phyloP scores from a whole-genome alignment of 64 coral and sea anemone species.

The Actinia tenebrosa region DNA sequence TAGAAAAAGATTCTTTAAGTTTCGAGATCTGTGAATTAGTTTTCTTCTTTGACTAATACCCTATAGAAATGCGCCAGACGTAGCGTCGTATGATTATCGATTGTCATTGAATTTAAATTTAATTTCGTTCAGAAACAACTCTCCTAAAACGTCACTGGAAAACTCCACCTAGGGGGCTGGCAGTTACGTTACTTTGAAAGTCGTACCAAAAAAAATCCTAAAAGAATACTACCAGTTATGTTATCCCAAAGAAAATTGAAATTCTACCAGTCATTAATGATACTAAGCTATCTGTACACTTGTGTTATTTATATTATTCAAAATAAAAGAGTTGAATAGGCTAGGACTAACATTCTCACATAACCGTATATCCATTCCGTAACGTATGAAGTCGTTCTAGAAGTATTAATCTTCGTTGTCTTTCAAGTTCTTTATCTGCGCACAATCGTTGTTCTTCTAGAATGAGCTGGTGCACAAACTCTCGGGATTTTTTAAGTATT shows the following conservation, averaged over 20 bases:
- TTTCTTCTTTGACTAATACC: not conserved
- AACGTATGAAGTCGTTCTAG: slow-evolving; percentile 65
- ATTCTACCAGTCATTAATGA: not conserved
- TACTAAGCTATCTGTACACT: not conserved
- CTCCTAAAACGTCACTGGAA: slow-evolving; percentile 7
- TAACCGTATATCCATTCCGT: slow-evolving; percentile 57
- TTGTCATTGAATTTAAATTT: slow-evolving; percentile 34
- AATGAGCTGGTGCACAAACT: slow-evolving; percentile 79
- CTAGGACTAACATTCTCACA: slow-evolving; percentile 18
- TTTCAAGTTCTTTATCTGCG: slow-evolving; percentile 91
- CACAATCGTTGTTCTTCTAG: slow-evolving; percentile 78
- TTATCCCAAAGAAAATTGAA: not conserved
- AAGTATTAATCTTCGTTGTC: slow-evolving; percentile 73
- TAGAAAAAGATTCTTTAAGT: not conserved
- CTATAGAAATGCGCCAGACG: slow-evolving; percentile 23
- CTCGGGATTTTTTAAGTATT: slow-evolving; percentile 95
- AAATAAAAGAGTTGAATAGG: not conserved
- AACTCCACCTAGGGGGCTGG: slow-evolving; percentile 8
- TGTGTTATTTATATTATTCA: not conserved
- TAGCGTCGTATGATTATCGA: not conserved
- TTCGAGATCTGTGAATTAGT: not conserved
- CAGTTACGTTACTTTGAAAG: not conserved
- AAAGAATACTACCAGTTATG: not conserved
- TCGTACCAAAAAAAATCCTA: not conserved
- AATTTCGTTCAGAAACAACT: slow-evolving; percentile 23